Evolutionary conservation across 35 echinoderm and acorn worm genomes (phyloP).

Genomic region (Hemicentrotus pulcherrimus): DNA sequence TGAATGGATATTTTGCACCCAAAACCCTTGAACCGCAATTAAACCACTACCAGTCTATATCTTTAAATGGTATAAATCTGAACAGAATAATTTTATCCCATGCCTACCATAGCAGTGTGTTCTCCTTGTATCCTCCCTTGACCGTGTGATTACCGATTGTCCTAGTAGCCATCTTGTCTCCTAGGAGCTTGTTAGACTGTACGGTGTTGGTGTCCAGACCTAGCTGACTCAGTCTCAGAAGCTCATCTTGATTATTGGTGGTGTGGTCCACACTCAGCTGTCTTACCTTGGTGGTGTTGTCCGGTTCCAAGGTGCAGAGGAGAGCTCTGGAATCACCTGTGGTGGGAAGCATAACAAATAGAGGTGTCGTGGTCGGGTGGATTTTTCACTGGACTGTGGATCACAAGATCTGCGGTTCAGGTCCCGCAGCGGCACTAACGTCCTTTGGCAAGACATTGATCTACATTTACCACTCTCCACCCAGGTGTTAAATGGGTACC

Average conservation of each 20-base stretch:
- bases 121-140: conserved; percentile 92
- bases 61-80: no score
- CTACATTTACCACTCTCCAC: no score
- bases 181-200: conserved; percentile 58
- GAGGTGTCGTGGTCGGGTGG: no score
- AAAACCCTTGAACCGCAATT: no score
- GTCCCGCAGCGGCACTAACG: no score
- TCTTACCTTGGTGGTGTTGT: conserved; percentile 61
- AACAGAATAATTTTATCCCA: not conserved
- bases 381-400: no score
- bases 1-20: no score
- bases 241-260: conserved; percentile 83
- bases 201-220: conserved; percentile 66
- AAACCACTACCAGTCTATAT: no score
- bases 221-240: conserved; percentile 80
- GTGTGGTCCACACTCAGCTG: conserved; percentile 96
- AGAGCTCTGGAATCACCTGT: conserved; percentile 88
- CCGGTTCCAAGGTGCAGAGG: conserved; percentile 63
- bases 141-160: conserved; percentile 85
- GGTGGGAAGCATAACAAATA: no score
- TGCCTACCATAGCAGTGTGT: not conserved
- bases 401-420: no score
- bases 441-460: no score
- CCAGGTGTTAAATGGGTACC: no score
- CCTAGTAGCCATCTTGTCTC: conserved; percentile 73